These are phyloP conservation scores for Prosapia bicincta DNA, from an alignment of 2,888 invertebrate species.

Conservation along the genomic window DNA sequence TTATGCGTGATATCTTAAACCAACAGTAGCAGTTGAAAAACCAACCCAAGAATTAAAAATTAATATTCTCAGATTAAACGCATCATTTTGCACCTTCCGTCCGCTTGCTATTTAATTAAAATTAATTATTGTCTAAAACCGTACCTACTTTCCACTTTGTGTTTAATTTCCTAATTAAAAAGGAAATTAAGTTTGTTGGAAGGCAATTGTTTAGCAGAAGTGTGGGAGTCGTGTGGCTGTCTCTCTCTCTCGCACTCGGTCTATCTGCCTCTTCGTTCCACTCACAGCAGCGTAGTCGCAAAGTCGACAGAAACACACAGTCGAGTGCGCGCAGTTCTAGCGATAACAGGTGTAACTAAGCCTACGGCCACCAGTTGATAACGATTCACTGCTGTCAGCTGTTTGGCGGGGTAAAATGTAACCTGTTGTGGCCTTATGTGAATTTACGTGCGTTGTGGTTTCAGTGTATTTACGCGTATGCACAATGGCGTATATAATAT, in stretches of 20 bases:
- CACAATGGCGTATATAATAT: constrained; percentile 56
- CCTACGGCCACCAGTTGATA: neutral
- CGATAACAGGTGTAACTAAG: constrained; percentile 11
- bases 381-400: neutral
- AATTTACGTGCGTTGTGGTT: neutral
- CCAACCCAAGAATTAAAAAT: no score
- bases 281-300: neutral
- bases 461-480: neutral
- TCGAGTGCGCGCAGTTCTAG: constrained; percentile 8
- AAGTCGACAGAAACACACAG: neutral
- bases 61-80: no score
- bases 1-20: no score
- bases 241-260: neutral
- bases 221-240: neutral
- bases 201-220: neutral
- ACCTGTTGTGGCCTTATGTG: neutral
- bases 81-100: no score
- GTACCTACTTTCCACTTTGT: neutral
- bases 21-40: no score
- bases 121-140: neutral
- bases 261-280: neutral
- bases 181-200: neutral
- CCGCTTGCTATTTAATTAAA: no score
- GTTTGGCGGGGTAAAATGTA: neutral
- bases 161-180: neutral